phyloP scores from a whole-genome alignment of 2,888 invertebrate species.

The Meteorus colon region DNA sequence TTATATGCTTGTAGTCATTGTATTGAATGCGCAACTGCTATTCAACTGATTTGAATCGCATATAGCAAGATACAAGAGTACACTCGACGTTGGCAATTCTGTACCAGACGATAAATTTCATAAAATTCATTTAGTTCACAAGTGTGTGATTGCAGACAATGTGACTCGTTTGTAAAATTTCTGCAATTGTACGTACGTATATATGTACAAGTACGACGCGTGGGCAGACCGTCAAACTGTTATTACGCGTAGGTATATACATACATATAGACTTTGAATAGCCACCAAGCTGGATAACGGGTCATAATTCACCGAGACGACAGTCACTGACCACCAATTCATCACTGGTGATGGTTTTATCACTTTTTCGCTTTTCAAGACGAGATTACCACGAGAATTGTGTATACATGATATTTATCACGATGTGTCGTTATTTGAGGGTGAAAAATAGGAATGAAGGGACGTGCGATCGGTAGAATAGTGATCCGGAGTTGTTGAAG shows the following conservation, averaged over 20 bases:
- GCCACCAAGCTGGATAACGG: constrained; percentile 24
- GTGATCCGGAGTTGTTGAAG: constrained; percentile 19
- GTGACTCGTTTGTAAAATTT: constrained; percentile 24
- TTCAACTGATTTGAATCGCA: not conserved
- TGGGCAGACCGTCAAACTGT: constrained; percentile 31
- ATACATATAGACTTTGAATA: constrained; percentile 25
- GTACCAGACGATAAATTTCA: not conserved
- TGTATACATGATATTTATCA: constrained; percentile 34
- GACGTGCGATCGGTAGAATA: not conserved
- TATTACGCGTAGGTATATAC: constrained; percentile 40
- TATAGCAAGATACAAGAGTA: not conserved
- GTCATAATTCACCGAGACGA: constrained; percentile 46
- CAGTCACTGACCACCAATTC: constrained; percentile 43
- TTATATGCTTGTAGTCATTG: not conserved
- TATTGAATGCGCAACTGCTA: not conserved
- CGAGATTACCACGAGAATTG: constrained; percentile 29
- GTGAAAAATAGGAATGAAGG: not conserved
- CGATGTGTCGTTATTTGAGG: constrained; percentile 30
- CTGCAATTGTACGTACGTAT: constrained; percentile 22
- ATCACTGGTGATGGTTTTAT: constrained; percentile 46
- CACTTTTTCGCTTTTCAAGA: constrained; percentile 46
- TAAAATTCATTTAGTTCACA: not conserved
- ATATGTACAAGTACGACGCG: not conserved
- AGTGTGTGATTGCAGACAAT: constrained; percentile 12
- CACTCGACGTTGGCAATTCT: not conserved